Evolutionary conservation across 1,140 invertebrate species (phyloP), one percentile per base, ranked within the genome.

Genomic region (Physella acuta): DNA sequence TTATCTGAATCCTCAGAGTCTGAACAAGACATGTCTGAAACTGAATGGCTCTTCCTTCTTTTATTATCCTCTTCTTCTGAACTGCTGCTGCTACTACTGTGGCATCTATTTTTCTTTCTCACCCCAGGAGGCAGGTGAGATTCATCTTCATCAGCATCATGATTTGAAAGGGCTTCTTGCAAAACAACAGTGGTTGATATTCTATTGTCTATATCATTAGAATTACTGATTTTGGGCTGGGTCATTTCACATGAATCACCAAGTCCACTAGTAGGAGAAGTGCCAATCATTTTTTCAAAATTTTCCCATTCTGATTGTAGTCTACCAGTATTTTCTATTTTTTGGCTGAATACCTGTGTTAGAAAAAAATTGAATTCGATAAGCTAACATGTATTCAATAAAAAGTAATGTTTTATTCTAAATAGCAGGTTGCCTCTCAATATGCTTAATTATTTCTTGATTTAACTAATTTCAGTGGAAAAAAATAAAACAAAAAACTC

Each of bases 121-220:
- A 68, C 66, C 20, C 66, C 66, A 20, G 66, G 66, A 28, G 66
- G 66, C 14, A 68, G 56, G 26, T 66, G 64, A n/a, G 64, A 66
- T 24, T 66, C 64, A 68, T 68, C 66, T 20, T 68, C 65, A 3
- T 67, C 65, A 16, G 56, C 65, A 3, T 65, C 31, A 5, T 62
- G 31, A 60, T 36, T 60, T 28, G 58, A 16, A 20, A 16, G 61
- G 26, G 39, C 17, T 14, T 51, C 28, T n/a, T n/a, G 8, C 20
- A 30, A 24, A 14, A 20, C 28, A 14, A 44, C 14, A 44, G 26
- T 28, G 30, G 36, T 30, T 11, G 39, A 44, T 44, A 20, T 8
- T 44, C 24, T 17, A 11, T 28, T 20, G 20, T 5, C 31, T 28
- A 1, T 2, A 8, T 44, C 16, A 20, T 14, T 31, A 28, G 31